Conservation (phyloP, 2,113 vertebrate species). For the Bothrops jararaca region DNA sequence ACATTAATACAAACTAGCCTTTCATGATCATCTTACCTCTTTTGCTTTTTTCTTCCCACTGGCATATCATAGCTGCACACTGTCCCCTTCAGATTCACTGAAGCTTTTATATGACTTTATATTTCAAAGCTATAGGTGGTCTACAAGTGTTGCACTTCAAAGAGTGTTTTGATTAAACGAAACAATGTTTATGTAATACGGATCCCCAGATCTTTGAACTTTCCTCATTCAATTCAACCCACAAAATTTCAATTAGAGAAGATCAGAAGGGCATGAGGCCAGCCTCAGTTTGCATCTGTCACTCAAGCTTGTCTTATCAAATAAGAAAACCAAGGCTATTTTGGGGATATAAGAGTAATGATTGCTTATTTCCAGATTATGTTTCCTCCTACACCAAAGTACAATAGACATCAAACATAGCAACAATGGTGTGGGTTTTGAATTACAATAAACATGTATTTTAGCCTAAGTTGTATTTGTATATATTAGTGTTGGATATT, state of each 20-base stretch:
- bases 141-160: slow-evolving; percentile 83
- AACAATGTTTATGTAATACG: slow-evolving; percentile 75
- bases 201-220: slow-evolving; percentile 83
- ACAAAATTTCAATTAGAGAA: slow-evolving; percentile 86
- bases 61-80: slow-evolving; percentile 40
- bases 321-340: slow-evolving; percentile 58
- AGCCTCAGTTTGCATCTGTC: slow-evolving; percentile 65
- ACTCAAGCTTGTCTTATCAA: slow-evolving; percentile 67
- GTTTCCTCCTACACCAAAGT: not conserved
- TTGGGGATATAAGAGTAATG: slow-evolving; percentile 59
- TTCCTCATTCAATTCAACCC: slow-evolving; percentile 71
- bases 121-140: slow-evolving; percentile 87
- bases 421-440: not conserved
- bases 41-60: slow-evolving; percentile 48
- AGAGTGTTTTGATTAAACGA: slow-evolving; percentile 76
- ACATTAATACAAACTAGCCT: slow-evolving; percentile 66
- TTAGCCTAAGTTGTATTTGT: not conserved
- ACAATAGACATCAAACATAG: not conserved
- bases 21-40: slow-evolving; percentile 46
- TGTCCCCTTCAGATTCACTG: slow-evolving; percentile 48
- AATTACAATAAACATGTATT: not conserved
- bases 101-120: slow-evolving; percentile 71
- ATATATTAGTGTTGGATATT: not conserved
- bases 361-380: slow-evolving; percentile 26
- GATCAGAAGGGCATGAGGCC: slow-evolving; percentile 71